These are phyloP conservation scores for Gymnoscopelus microlampas DNA, from an alignment of 2,797 vertebrate genomes.

Conservation along the genomic window DNA sequence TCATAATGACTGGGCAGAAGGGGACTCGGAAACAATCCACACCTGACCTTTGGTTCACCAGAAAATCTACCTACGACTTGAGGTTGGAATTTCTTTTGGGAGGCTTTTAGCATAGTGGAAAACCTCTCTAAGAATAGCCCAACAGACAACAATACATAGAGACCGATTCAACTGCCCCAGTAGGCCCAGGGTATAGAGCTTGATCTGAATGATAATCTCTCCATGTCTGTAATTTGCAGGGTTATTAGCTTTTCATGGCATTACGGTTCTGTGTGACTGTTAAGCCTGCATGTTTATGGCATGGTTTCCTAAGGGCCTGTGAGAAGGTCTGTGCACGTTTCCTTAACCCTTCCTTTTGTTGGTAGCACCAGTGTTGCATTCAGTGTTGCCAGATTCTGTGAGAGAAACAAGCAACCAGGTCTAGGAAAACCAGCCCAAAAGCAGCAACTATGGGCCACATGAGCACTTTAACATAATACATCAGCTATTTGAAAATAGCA, in stretches of 20 bases:
- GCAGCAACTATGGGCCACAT: too few species aligned
- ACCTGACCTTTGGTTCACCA: constrained; percentile 57
- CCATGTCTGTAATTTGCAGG: constrained; percentile 19
- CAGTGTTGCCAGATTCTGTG: too few species aligned
- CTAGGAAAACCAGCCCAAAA: too few species aligned
- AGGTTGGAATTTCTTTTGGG: constrained; percentile 53
- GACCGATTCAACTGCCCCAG: neutral
- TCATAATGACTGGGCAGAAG: constrained; percentile 73
- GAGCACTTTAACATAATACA: too few species aligned
- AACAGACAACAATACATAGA: constrained; percentile 28
- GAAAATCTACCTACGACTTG: constrained; percentile 52
- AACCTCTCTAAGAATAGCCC: constrained; percentile 52
- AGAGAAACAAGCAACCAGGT: too few species aligned
- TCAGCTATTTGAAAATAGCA: too few species aligned
- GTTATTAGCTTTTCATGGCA: constrained; percentile 35
- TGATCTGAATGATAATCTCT: constrained; percentile 27
- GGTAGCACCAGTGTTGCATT: too few species aligned
- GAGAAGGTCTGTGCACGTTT: too few species aligned
- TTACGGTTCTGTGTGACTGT: neutral
- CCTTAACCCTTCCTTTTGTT: too few species aligned
- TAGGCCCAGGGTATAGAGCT: constrained; percentile 16
- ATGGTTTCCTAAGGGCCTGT: too few species aligned
- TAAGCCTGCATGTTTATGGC: too few species aligned
- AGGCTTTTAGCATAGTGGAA: constrained; percentile 35
- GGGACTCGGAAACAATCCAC: constrained; percentile 44